Conservation (phyloP, 2,888 invertebrate species). For the Gari tellinella region DNA sequence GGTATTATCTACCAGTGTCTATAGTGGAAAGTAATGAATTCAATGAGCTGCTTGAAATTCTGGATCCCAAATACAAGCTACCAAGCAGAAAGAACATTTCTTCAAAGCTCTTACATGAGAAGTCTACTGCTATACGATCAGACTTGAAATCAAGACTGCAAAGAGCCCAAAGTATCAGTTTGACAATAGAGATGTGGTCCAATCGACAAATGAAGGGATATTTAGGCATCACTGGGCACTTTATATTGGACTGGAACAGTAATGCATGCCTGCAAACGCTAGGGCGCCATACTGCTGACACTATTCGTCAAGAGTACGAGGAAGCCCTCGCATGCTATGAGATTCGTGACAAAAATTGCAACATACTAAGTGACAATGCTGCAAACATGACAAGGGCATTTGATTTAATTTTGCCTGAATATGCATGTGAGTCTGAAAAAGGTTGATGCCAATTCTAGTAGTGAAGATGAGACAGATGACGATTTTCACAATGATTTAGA, state of each 20-base stretch:
- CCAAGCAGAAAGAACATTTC: slow-evolving; percentile 28
- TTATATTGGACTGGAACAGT: slow-evolving; percentile 27
- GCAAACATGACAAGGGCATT: slow-evolving; percentile 50
- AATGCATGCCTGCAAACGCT: slow-evolving; percentile 27
- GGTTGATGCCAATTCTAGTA: neutral
- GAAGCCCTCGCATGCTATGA: slow-evolving; percentile 33
- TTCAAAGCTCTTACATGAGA: slow-evolving; percentile 26
- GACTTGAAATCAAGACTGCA: slow-evolving; percentile 22
- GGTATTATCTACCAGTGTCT: slow-evolving; percentile 38
- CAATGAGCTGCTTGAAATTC: slow-evolving; percentile 15
- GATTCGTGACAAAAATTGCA: slow-evolving; percentile 23
- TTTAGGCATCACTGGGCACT: slow-evolving; percentile 45
- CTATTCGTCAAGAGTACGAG: slow-evolving; percentile 46
- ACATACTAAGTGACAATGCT: slow-evolving; percentile 48
- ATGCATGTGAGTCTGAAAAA: neutral
- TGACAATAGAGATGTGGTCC: slow-evolving; percentile 52
- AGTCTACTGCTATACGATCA: slow-evolving; percentile 8
- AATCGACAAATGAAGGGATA: slow-evolving; percentile 46
- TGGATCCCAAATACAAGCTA: slow-evolving; percentile 27
- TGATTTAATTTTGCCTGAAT: slow-evolving; percentile 26
- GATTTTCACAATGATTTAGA: neutral
- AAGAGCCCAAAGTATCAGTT: slow-evolving; percentile 39
- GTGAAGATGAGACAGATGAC: slow-evolving; percentile 9
- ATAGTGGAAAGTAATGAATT: slow-evolving; percentile 40
- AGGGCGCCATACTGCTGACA: slow-evolving; percentile 42